Conservation (phyloP, 2,797 vertebrate genomes). For the Sebastes miniatus region DNA sequence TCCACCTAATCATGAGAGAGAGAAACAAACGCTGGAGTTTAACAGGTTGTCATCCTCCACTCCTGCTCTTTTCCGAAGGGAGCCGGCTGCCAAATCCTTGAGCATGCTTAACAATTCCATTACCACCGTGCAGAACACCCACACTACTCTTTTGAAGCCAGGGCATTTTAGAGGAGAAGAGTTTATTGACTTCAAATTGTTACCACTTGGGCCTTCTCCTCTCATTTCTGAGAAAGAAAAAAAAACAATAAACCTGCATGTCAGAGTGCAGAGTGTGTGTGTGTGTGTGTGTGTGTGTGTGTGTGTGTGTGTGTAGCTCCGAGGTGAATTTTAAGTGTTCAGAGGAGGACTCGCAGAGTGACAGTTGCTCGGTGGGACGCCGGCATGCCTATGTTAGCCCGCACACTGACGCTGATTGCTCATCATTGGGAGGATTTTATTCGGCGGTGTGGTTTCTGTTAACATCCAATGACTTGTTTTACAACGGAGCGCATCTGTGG, state of each 20-base stretch:
- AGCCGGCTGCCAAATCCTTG: slow-evolving; percentile 64
- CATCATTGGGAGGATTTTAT: slow-evolving; percentile 52
- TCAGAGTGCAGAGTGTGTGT: not conserved
- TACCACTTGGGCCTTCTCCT: slow-evolving; percentile 73
- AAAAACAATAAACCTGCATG: slow-evolving; percentile 16
- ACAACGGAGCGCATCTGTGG: slow-evolving; percentile 69
- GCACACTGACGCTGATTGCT: slow-evolving; percentile 43
- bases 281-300: too few relatives aligned
- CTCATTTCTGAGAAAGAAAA: slow-evolving; percentile 23
- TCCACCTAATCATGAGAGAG: slow-evolving; percentile 42
- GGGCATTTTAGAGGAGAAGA: slow-evolving; percentile 73
- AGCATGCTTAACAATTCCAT: slow-evolving; percentile 76
- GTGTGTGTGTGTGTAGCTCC: not conserved
- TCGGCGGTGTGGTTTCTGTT: slow-evolving; percentile 56
- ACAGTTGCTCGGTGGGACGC: slow-evolving; percentile 19
- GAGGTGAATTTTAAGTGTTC: slow-evolving; percentile 15
- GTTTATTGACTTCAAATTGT: slow-evolving; percentile 87
- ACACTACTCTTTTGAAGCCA: slow-evolving; percentile 76
- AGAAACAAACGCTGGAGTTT: slow-evolving; percentile 43
- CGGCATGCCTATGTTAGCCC: slow-evolving; percentile 19
- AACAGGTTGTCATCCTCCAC: slow-evolving; percentile 72
- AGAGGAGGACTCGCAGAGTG: not conserved
- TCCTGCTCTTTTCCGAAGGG: slow-evolving; percentile 60
- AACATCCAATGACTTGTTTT: slow-evolving; percentile 62
- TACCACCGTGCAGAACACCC: slow-evolving; percentile 74